Percentiles rank a stretch among this genome's conserved stretches.
Evolutionary conservation across 2,797 vertebrate species (phyloP).

Genomic region (Balearica regulorum): DNA sequence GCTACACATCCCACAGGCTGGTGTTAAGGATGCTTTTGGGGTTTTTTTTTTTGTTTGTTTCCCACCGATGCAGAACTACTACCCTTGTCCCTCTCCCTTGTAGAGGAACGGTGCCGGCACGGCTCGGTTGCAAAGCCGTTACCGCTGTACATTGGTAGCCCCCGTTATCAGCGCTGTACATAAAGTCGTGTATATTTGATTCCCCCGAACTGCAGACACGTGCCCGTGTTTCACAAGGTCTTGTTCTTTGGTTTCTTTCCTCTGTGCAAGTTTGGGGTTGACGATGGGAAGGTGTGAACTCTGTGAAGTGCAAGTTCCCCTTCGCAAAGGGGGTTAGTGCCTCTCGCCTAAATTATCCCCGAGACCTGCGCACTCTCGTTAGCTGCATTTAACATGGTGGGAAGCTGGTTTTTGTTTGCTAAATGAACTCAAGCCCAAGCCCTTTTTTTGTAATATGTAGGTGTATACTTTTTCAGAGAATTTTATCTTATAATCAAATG

Average conservation of each 20-base stretch:
- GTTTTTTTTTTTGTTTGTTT: not conserved
- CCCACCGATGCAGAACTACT: not conserved
- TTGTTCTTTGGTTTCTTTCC: not conserved
- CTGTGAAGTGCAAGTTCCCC: not conserved
- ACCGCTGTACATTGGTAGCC: not conserved
- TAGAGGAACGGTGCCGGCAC: not conserved
- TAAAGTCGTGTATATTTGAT: slow-evolving; percentile 27
- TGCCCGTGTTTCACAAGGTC: not conserved
- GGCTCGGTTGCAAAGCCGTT: not conserved
- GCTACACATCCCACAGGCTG: not conserved
- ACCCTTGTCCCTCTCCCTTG: not conserved
- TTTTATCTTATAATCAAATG: slow-evolving; percentile 16
- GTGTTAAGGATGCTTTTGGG: not conserved
- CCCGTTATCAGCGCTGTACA: not conserved
- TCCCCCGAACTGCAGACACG: not conserved
- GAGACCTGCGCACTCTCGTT: not conserved
- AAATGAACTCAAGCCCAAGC: slow-evolving; percentile 10
- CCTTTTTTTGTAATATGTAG: slow-evolving; percentile 32
- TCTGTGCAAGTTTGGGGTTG: not conserved
- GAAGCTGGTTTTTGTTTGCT: not conserved
- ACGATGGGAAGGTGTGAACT: not conserved
- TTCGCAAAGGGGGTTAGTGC: not conserved
- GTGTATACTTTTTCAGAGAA: slow-evolving; percentile 56
- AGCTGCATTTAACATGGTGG: not conserved
- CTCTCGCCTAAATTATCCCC: not conserved